Conservation (phyloP, 2,113 vertebrate genomes). For the Oryzias melastigma region DNA sequence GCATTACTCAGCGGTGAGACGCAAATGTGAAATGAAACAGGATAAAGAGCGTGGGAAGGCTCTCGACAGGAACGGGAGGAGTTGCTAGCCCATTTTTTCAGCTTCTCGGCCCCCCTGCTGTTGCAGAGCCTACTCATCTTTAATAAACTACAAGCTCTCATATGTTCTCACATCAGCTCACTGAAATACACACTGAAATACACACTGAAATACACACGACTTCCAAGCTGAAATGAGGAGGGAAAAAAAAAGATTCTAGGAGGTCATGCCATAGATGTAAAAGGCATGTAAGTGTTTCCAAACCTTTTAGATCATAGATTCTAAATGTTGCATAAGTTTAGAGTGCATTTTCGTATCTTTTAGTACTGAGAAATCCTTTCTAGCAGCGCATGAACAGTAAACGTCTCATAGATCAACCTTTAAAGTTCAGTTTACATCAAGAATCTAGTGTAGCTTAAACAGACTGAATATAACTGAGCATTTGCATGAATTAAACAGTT, state of each 20-base stretch:
- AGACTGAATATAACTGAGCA: too few species aligned
- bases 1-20: constrained; percentile 30
- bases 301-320: neutral
- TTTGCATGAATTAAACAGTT: too few species aligned
- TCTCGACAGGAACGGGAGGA: constrained; percentile 31
- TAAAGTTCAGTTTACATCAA: too few species aligned
- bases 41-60: constrained; percentile 27
- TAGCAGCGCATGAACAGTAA: neutral
- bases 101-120: constrained; percentile 3
- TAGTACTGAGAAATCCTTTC: neutral
- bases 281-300: neutral
- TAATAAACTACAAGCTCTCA: constrained; percentile 9
- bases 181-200: neutral
- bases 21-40: constrained; percentile 30
- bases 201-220: neutral
- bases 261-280: neutral
- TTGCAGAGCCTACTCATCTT: constrained; percentile 14
- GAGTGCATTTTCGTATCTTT: neutral
- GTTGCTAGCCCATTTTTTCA: constrained; percentile 21
- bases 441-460: too few species aligned
- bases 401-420: too few species aligned
- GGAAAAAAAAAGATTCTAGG: neutral
- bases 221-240: neutral
- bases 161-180: neutral
- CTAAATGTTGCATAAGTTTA: neutral